phyloP scores from a whole-genome alignment of 2,797 vertebrate genomes.

The Peromyscus nudipes region DNA sequence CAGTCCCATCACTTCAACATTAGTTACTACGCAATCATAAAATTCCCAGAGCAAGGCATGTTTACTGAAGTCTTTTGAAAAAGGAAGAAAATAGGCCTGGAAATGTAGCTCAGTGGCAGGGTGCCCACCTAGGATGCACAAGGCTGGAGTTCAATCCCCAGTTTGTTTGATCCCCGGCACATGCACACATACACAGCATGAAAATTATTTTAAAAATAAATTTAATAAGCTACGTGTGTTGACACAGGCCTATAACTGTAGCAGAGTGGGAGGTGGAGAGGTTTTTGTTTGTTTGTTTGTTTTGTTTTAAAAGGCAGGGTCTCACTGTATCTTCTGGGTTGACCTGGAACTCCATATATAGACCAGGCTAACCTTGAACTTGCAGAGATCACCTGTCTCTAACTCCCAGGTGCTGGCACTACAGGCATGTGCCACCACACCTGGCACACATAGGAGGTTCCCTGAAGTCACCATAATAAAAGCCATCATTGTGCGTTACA shows the following conservation, averaged over 20 bases:
- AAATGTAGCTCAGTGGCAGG: neutral
- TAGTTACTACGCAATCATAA: neutral
- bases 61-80: neutral
- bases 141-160: neutral
- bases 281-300: no score
- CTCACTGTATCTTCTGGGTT: neutral
- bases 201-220: neutral
- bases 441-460: neutral
- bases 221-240: neutral
- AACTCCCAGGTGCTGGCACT: neutral
- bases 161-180: neutral
- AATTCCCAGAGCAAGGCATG: conserved; percentile 22
- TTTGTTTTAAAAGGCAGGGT: neutral
- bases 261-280: neutral
- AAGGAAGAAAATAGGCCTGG: neutral
- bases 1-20: neutral
- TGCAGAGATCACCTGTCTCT: neutral
- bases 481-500: neutral
- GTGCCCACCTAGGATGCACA: neutral
- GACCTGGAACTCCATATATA: neutral
- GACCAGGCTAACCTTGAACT: neutral
- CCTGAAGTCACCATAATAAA: neutral
- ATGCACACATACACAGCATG: neutral
- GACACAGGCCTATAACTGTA: neutral
- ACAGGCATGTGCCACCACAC: neutral